Conservation (phyloP, 2,113 vertebrate species). For the Tyrannus savana region DNA sequence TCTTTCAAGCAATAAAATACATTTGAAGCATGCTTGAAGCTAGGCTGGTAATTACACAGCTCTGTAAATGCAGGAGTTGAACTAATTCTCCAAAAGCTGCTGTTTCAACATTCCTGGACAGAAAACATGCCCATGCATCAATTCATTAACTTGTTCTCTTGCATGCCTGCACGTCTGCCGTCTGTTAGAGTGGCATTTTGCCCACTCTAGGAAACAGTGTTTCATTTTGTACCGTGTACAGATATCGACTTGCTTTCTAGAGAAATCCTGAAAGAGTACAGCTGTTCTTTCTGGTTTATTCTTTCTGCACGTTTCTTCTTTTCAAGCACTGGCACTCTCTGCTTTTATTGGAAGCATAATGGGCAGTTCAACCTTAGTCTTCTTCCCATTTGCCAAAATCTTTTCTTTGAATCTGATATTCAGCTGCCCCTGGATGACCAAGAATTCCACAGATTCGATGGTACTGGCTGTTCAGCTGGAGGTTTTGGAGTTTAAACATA, state of each 20-base stretch:
- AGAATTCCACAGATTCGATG: not conserved
- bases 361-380: not conserved
- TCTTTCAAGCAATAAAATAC: not conserved
- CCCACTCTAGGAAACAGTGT: not conserved
- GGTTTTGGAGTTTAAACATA: not conserved
- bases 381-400: not conserved
- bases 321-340: not conserved
- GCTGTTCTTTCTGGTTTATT: not conserved
- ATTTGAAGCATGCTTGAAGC: not conserved
- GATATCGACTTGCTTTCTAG: not conserved
- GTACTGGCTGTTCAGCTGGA: not conserved
- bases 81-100: constrained; percentile 24
- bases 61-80: not conserved
- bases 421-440: not conserved
- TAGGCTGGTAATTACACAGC: not conserved
- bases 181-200: constrained; percentile 47
- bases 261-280: not conserved
- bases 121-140: constrained; percentile 1
- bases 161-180: constrained; percentile 27
- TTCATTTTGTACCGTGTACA: not conserved
- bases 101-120: constrained; percentile 49
- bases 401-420: not conserved
- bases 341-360: not conserved
- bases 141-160: constrained; percentile 42
- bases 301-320: not conserved